Conservation (phyloP, 1,140 invertebrate species). For the Lysiphlebus fabarum region DNA sequence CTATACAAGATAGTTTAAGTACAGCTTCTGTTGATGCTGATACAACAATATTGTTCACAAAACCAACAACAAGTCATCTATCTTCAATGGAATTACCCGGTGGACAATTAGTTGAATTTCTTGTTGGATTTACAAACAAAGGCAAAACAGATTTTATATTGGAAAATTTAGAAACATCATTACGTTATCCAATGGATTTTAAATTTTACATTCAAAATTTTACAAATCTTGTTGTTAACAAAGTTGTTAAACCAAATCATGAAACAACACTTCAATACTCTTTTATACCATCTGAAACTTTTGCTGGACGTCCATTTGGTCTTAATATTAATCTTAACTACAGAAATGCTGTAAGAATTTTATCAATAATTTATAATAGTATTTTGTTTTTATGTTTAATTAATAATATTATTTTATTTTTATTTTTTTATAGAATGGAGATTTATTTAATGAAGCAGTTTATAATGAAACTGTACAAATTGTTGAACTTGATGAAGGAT, state of each 20-base stretch:
- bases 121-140: slow-evolving; percentile 95
- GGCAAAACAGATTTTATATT: slow-evolving; percentile 87
- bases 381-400: neutral
- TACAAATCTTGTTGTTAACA: slow-evolving; percentile 85
- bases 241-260: slow-evolving; percentile 82
- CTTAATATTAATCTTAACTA: slow-evolving; percentile 92
- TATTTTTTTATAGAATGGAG: slow-evolving; percentile 64
- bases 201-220: slow-evolving; percentile 98
- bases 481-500: slow-evolving; percentile 91
- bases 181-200: slow-evolving; percentile 98
- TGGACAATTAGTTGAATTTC: slow-evolving; percentile 88
- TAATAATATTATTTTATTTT: slow-evolving; percentile 22
- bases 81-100: slow-evolving; percentile 74
- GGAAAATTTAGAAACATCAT: slow-evolving; percentile 92
- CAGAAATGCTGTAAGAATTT: slow-evolving; percentile 70
- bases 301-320: slow-evolving; percentile 93
- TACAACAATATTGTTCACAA: slow-evolving; percentile 88
- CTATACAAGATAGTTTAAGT: slow-evolving; percentile 66
- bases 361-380: slow-evolving; percentile 15
- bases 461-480: slow-evolving; percentile 99
- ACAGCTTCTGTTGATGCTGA: slow-evolving; percentile 88
- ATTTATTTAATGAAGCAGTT: slow-evolving; percentile 80
- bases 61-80: slow-evolving; percentile 61
- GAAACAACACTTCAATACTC: slow-evolving; percentile 95
- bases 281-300: slow-evolving; percentile 92